Evolutionary conservation across 2,113 vertebrate species (phyloP), one percentile per base, ranked within the genome.

Genomic region (Phyllostomus discolor): DNA sequence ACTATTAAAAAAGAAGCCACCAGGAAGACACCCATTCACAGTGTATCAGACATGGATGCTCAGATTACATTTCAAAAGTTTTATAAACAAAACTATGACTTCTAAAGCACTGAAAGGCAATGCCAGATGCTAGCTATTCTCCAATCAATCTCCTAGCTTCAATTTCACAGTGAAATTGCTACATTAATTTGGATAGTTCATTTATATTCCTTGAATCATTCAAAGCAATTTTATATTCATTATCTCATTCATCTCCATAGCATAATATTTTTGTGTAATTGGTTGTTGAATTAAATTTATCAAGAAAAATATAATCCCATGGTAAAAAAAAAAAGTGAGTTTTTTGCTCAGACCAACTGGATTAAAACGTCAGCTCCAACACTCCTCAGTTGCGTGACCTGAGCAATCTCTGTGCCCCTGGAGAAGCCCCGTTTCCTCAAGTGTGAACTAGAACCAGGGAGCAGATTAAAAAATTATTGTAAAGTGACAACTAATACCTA

Each of bases 101-200:
- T 85, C 62, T 59, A 20, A 79, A 93, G 9, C 54, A 82, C 62
- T 59, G 41, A 48, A 78, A 73, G 67, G 41, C 67, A 76, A 62
- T 35, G 41, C 20, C 54, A 78, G 41, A 75, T 82, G n/a, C 70
- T 35, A 86, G 12, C 43, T 62, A 38, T 22, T 93, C 75, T 95
- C 81, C 33, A 89, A 75, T 72, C 19, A 81, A 73, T 38, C 38
- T 93, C 62, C 35, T 73, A 59, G 43, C 28, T 88, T 93, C 52
- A 87, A 91, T 93, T 88, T 75, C 89, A 97, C 48, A 86, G 54
- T 46, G 35, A 94, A 86, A 91, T 38, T 88, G 89, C 41, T 84
- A 59, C 33, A 80, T 69, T 90, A 90, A 82, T 82, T 92, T 85
- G 66, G 38, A 35, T 64, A 69, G 43, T 78, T 83, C 82, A 28